Conservation (phyloP, 2,797 vertebrate genomes). For the Loriculus beryllinus region DNA sequence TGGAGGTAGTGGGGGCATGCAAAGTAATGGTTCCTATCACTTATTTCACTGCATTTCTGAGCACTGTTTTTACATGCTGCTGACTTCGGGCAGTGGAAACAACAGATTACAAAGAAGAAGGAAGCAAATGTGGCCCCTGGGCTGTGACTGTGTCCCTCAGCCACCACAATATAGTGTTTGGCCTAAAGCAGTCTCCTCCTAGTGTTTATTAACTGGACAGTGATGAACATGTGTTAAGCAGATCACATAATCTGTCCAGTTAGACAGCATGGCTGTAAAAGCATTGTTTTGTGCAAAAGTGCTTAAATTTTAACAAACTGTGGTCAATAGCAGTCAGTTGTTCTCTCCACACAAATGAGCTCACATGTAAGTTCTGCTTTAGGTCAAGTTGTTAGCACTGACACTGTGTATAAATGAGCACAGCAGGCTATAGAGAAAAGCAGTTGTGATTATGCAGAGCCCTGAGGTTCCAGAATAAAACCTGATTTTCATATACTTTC, state of each 20-base stretch:
- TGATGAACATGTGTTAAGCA: background rate
- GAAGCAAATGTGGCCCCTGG: rapidly evolving
- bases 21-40: background rate
- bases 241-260: background rate
- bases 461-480: background rate
- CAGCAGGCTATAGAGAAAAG: background rate
- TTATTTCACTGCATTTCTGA: background rate
- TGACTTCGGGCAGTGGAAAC: background rate
- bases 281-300: background rate
- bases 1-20: background rate
- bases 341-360: background rate
- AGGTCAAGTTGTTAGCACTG: background rate
- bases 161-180: background rate
- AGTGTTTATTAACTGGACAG: background rate
- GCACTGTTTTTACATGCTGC: background rate
- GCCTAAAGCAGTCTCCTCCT: background rate
- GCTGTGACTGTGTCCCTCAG: background rate
- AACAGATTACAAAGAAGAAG: background rate
- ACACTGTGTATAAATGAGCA: background rate
- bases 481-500: background rate
- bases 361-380: background rate
- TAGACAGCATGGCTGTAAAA: background rate
- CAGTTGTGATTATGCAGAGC: background rate
- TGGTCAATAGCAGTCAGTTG: background rate
- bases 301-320: background rate